phyloP scores from a whole-genome alignment of 2,113 vertebrate species.

The Crotalus viridis region DNA sequence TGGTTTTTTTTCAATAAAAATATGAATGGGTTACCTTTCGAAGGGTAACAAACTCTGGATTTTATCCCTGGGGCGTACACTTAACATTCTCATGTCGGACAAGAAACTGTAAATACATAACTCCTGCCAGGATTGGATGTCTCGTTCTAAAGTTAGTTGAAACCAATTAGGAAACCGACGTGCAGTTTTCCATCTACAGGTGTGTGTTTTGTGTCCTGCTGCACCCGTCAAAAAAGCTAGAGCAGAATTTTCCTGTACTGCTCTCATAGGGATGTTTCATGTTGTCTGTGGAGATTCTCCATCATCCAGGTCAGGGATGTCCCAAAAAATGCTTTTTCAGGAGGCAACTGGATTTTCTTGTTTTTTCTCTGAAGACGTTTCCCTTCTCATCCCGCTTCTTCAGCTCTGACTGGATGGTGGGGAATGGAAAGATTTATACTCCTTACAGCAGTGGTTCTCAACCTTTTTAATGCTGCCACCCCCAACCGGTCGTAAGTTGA shows the following conservation, averaged over 20 bases:
- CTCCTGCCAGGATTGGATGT: neutral
- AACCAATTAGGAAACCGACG: neutral
- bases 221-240: no score
- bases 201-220: neutral
- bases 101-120: neutral
- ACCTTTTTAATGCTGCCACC: no score
- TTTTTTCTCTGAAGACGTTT: no score
- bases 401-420: no score
- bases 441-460: no score
- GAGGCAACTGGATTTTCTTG: no score
- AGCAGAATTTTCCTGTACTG: neutral
- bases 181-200: neutral
- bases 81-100: neutral
- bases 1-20: neutral
- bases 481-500: no score
- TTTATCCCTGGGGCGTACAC: conserved; percentile 19
- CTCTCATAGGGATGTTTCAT: neutral
- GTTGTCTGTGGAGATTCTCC: no score
- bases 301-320: no score
- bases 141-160: neutral
- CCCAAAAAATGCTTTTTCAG: no score
- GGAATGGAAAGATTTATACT: no score
- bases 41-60: conserved; percentile 20
- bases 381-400: no score
- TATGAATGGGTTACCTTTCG: conserved; percentile 24